phyloP scores from a whole-genome alignment of 2,797 vertebrate genomes.

The Gambelia wislizenii region DNA sequence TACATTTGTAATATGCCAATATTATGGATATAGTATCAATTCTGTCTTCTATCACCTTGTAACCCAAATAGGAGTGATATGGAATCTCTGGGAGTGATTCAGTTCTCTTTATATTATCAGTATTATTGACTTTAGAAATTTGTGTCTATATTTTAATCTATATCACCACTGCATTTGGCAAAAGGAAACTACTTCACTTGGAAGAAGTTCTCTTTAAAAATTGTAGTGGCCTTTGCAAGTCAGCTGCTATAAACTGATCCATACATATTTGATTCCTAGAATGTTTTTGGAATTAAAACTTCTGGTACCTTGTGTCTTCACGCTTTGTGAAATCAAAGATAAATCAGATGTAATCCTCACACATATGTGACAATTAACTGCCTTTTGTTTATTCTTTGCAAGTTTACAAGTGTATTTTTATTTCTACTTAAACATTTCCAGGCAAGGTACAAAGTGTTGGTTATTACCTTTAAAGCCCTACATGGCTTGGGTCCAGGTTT shows the following conservation, averaged over 20 bases:
- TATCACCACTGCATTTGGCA: not conserved
- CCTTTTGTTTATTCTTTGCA: not conserved
- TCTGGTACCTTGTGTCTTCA: not conserved
- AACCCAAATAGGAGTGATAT: not conserved
- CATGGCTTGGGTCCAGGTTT: no score
- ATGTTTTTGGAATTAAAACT: not conserved
- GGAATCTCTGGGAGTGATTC: no score
- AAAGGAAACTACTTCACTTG: not conserved
- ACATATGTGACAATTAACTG: not conserved
- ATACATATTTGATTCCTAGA: not conserved
- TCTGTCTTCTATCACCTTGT: not conserved
- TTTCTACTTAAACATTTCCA: conserved; percentile 16
- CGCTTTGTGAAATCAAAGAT: not conserved
- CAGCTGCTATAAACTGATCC: not conserved
- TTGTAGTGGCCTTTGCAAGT: not conserved
- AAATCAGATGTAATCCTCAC: not conserved
- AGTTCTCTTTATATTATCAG: not conserved
- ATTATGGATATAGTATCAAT: not conserved
- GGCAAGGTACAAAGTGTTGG: no score
- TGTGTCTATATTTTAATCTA: not conserved
- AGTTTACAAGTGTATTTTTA: conserved; percentile 27
- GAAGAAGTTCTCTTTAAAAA: not conserved
- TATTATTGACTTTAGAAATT: not conserved
- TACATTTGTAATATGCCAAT: not conserved
- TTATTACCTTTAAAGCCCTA: no score